A percentile compares a stretch with the other conserved stretches of the same genome.
phyloP scores from a whole-genome alignment of 2,113 vertebrate species.

The Ornithorhynchus anatinus region DNA sequence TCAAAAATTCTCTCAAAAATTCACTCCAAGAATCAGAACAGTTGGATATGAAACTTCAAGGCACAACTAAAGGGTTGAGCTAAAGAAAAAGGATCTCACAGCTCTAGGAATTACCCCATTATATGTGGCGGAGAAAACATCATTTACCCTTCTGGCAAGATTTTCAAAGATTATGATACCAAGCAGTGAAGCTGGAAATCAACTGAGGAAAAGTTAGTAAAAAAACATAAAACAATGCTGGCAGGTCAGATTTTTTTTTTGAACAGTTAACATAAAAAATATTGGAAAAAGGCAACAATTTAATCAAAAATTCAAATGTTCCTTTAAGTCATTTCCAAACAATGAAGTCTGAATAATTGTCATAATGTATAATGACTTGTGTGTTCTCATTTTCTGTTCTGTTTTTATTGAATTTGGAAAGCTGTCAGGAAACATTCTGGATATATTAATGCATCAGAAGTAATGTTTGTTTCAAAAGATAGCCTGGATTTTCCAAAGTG shows the following conservation, averaged over 20 bases:
- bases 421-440: background rate
- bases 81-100: background rate
- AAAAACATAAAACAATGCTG: background rate
- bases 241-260: background rate
- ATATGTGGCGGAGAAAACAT: background rate
- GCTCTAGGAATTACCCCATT: background rate
- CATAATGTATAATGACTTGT: background rate
- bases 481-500: conserved; percentile 6
- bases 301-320: conserved; percentile 8
- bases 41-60: conserved; percentile 12
- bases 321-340: background rate
- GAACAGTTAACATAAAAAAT: conserved; percentile 23
- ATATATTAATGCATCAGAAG: background rate
- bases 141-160: background rate
- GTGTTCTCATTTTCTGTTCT: conserved; percentile 10
- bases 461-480: background rate
- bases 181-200: conserved; percentile 7
- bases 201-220: background rate
- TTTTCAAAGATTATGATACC: background rate
- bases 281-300: background rate
- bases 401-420: conserved; percentile 27
- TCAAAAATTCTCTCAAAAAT: no score
- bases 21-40: background rate
- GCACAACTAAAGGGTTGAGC: no score
- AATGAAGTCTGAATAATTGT: background rate